These are phyloP conservation scores for Acanthosoma haemorrhoidale DNA, from an alignment of 2,888 invertebrate species.

Conservation along the genomic window DNA sequence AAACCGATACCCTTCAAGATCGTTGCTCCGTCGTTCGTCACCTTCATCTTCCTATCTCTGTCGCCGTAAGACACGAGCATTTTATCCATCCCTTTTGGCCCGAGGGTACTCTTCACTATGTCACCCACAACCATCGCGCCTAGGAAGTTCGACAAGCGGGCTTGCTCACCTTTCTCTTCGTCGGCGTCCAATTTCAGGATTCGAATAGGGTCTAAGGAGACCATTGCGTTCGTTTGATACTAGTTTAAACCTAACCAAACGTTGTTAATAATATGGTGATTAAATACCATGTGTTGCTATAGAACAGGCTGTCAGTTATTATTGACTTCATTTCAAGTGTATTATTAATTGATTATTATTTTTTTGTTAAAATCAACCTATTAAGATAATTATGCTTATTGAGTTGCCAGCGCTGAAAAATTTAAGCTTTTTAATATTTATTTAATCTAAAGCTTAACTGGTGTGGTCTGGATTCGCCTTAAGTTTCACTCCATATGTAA, in stretches of 20 bases:
- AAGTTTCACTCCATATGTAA: no score
- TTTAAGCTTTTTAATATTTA: no score
- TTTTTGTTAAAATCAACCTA: no score
- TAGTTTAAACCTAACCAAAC: background rate
- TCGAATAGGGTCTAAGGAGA: conserved; percentile 86
- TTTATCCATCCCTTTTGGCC: conserved; percentile 64
- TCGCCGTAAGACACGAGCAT: conserved; percentile 76
- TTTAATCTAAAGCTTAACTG: no score
- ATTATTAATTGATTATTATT: no score
- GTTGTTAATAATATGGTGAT: background rate
- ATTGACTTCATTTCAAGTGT: no score
- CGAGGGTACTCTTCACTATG: conserved; percentile 93
- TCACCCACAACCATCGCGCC: conserved; percentile 99
- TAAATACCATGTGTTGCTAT: background rate
- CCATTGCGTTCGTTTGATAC: conserved; percentile 50
- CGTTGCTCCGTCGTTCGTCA: conserved; percentile 99
- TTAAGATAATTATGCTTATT: no score
- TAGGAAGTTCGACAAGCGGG: conserved; percentile 93
- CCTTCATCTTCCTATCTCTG: conserved; percentile 60
- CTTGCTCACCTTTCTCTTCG: conserved; percentile 95
- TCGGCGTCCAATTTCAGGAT: conserved; percentile 93
- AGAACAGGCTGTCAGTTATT: no score
- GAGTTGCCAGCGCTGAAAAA: no score
- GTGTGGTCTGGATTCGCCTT: no score
- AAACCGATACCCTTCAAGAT: conserved; percentile 94